Conservation (phyloP, 2,888 invertebrate genomes). For the Drosophila leonis region DNA sequence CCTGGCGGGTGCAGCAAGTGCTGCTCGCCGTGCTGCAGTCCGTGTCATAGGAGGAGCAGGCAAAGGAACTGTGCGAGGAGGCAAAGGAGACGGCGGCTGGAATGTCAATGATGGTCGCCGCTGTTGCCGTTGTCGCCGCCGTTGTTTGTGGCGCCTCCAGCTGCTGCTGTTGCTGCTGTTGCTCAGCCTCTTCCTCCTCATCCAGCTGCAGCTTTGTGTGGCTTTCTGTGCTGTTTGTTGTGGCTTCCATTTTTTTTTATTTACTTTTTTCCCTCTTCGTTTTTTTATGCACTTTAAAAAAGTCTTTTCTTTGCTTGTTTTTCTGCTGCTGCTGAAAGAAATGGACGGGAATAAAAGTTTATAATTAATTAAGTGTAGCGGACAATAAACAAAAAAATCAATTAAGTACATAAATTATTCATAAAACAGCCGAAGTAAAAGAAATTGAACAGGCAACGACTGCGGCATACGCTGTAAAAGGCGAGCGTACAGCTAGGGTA, state of each 20-base stretch:
- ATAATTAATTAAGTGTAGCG: slow-evolving; percentile 71
- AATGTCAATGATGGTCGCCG: slow-evolving; percentile 83
- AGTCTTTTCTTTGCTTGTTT: slow-evolving; percentile 36
- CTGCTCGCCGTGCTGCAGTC: slow-evolving; percentile 83
- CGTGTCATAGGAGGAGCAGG: slow-evolving; percentile 79
- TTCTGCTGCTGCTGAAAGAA: slow-evolving; percentile 40
- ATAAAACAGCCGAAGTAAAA: slow-evolving; percentile 50
- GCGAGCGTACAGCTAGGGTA: not conserved
- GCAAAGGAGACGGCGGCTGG: slow-evolving; percentile 54
- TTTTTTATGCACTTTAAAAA: slow-evolving; percentile 30
- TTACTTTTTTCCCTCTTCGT: slow-evolving; percentile 4
- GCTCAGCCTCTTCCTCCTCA: slow-evolving; percentile 14
- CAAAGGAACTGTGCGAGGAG: slow-evolving; percentile 18
- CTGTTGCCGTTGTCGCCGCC: slow-evolving; percentile 8
- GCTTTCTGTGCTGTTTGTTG: slow-evolving; percentile 49
- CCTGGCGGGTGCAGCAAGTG: slow-evolving; percentile 83
- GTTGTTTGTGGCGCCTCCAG: slow-evolving; percentile 18
- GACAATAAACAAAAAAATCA: slow-evolving; percentile 76
- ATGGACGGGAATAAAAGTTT: slow-evolving; percentile 46
- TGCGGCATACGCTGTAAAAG: not conserved
- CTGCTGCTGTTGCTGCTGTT: slow-evolving; percentile 13
- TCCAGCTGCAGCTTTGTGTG: slow-evolving; percentile 68
- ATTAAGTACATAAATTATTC: slow-evolving; percentile 78
- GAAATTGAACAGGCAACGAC: slow-evolving; percentile 3
- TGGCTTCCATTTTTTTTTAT: slow-evolving; percentile 62